Evolutionary conservation across 2,113 vertebrate genomes (phyloP).

Genomic region (Etheostoma cragini): DNA sequence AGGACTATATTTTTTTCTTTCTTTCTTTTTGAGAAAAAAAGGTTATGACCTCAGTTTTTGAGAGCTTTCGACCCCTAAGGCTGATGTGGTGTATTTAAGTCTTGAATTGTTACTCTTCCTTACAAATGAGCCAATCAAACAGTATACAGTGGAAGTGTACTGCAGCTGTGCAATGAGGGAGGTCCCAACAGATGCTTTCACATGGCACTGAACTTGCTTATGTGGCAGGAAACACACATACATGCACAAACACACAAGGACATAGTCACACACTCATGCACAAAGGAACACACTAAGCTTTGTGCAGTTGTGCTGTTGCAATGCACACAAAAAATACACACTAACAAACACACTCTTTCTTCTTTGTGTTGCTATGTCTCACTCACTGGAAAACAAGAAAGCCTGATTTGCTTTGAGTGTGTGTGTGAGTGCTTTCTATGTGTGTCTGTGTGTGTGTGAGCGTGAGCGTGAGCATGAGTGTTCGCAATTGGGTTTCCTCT

Average conservation of each 20-base stretch:
- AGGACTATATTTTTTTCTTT: background rate
- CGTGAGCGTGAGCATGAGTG: background rate
- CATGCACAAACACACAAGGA: background rate
- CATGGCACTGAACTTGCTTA: slow-evolving; percentile 17
- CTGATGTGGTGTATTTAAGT: background rate
- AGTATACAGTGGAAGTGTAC: background rate
- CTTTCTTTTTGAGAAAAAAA: background rate
- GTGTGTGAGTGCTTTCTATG: too few species aligned
- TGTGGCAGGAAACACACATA: background rate
- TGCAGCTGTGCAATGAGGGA: slow-evolving; percentile 24
- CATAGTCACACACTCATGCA: background rate
- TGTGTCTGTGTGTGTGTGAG: background rate
- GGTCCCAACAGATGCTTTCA: slow-evolving; percentile 4
- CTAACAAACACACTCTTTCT: background rate
- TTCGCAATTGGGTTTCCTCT: background rate
- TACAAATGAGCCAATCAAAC: background rate
- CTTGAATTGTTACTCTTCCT: background rate
- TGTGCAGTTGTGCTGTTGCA: background rate
- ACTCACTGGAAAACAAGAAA: background rate
- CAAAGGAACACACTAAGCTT: background rate
- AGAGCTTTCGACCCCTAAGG: background rate
- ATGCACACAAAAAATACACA: background rate
- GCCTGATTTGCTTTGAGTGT: background rate
- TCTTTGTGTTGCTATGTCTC: background rate
- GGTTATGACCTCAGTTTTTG: background rate